Evolutionary conservation across 1,140 invertebrate species (phyloP).

Genomic region (Hypsibius dujardini): DNA sequence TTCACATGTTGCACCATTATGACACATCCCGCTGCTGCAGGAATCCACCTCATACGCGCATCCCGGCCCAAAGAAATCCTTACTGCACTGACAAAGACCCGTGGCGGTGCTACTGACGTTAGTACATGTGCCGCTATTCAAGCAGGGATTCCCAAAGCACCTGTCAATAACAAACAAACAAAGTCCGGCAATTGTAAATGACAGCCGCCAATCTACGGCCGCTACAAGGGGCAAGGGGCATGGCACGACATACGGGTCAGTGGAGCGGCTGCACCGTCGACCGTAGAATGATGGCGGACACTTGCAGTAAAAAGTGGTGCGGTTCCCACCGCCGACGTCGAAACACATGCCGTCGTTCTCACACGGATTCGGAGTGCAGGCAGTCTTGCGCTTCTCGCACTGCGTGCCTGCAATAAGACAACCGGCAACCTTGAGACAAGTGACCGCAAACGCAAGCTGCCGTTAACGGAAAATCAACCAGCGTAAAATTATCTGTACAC

Average conservation of each 20-base stretch:
- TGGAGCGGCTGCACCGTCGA: background rate
- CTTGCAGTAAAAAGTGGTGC: background rate
- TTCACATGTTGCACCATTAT: constrained; percentile 66
- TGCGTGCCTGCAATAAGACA: too few species aligned
- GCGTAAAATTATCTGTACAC: too few species aligned
- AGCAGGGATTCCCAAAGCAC: constrained; percentile 88
- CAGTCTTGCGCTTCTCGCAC: too few species aligned
- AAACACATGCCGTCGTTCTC: constrained; percentile 81
- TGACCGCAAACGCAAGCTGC: too few species aligned
- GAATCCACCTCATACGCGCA: constrained; percentile 62
- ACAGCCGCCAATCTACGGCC: too few species aligned
- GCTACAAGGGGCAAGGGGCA: too few species aligned
- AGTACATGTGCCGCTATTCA: constrained; percentile 67
- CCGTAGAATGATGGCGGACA: background rate
- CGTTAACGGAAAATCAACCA: too few species aligned
- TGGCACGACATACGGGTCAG: too few species aligned
- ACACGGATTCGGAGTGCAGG: constrained; percentile 64
- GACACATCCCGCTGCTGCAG: constrained; percentile 65
- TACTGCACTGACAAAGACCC: background rate
- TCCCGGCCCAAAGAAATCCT: constrained; percentile 34
- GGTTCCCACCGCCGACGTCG: constrained; percentile 53
- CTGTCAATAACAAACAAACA: constrained; percentile 34
- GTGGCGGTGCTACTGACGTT: constrained; percentile 16
- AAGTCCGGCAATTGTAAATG: too few species aligned
- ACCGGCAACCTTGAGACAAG: too few species aligned